A percentile compares a stretch with the other conserved stretches of the same genome.
Evolutionary conservation across 2,113 vertebrate genomes (phyloP).

Genomic region (Terrapene triunguis): DNA sequence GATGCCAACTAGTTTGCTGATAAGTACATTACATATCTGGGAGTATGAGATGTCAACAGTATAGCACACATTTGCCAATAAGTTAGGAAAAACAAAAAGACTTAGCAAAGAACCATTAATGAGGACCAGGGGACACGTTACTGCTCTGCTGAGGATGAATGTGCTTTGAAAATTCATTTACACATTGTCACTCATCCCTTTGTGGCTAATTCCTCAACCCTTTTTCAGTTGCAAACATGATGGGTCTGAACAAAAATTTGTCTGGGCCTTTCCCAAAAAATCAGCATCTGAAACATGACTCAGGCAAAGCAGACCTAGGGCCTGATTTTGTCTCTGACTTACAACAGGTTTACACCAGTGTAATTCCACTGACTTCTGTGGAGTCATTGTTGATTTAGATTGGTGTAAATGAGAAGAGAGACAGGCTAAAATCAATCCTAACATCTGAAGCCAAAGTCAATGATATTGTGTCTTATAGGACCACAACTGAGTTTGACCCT

Average conservation of each 20-base stretch:
- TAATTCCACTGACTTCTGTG: conserved; percentile 16
- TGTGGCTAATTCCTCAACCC: conserved; percentile 72
- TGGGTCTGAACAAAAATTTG: conserved; percentile 52
- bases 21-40: conserved; percentile 68
- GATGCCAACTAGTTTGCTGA: conserved; percentile 48
- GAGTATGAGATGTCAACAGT: background rate
- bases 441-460: background rate
- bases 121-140: conserved; percentile 73
- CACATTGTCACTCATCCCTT: conserved; percentile 76
- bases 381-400: background rate
- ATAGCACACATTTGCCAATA: conserved; percentile 70
- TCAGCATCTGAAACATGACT: conserved; percentile 67
- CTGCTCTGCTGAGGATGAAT: conserved; percentile 69
- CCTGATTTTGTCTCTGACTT: conserved; percentile 53
- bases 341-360: conserved; percentile 12
- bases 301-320: conserved; percentile 46
- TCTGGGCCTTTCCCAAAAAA: conserved; percentile 58
- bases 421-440: background rate
- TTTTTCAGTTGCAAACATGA: conserved; percentile 59
- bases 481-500: background rate
- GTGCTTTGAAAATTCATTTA: conserved; percentile 72
- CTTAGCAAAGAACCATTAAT: conserved; percentile 72
- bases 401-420: background rate
- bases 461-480: background rate
- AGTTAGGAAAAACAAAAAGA: conserved; percentile 67